These are phyloP conservation scores for Choreutis nemorana DNA, from an alignment of 2,888 invertebrate species.

Conservation along the genomic window DNA sequence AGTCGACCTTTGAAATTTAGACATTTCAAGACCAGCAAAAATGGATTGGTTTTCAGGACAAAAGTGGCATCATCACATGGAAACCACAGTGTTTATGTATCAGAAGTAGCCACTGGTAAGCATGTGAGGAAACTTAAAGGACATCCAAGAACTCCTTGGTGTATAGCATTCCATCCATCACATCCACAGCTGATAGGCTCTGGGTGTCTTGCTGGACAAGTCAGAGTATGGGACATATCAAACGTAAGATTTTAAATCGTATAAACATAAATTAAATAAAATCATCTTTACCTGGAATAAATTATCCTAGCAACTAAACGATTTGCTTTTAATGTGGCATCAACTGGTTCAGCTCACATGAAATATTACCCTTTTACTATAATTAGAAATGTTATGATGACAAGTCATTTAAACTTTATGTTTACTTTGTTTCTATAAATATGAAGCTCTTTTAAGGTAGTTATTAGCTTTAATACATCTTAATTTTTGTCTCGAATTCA, in stretches of 20 bases:
- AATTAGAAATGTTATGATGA: no score
- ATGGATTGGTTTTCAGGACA: slow-evolving; percentile 55
- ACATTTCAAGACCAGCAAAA: slow-evolving; percentile 4
- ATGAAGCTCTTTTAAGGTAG: no score
- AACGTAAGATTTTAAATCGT: slow-evolving; percentile 55
- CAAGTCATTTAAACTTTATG: no score
- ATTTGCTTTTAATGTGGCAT: no score
- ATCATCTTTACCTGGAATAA: no score
- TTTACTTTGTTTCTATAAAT: no score
- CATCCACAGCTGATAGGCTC: slow-evolving; percentile 85
- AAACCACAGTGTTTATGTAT: slow-evolving; percentile 87
- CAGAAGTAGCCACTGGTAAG: slow-evolving; percentile 79
- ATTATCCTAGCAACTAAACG: no score
- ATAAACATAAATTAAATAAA: no score
- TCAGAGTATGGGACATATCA: slow-evolving; percentile 83
- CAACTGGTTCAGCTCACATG: no score
- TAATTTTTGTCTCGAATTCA: no score
- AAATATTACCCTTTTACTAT: no score
- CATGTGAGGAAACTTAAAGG: slow-evolving; percentile 80
- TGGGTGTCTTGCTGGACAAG: slow-evolving; percentile 89
- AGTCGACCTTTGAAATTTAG: not conserved
- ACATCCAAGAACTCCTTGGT: slow-evolving; percentile 91
- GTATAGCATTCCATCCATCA: slow-evolving; percentile 87
- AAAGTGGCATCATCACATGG: slow-evolving; percentile 89
- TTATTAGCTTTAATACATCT: no score